Evolutionary conservation across 2,113 vertebrate genomes (phyloP).

Genomic region (Sinocyclocheilus rhinocerous): DNA sequence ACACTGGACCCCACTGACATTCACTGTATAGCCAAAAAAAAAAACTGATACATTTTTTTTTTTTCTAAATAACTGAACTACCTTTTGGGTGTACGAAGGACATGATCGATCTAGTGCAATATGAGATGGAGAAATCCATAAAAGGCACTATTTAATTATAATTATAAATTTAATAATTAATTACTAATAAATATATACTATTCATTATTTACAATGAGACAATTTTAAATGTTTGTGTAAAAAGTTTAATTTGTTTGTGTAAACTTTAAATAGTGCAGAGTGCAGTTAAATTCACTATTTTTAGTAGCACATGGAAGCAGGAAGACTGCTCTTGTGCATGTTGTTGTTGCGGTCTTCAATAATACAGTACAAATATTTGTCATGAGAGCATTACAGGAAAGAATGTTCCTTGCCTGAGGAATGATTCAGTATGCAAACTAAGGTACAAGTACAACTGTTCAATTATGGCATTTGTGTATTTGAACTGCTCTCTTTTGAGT

Average conservation of each 20-base stretch:
- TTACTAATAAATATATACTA: no score
- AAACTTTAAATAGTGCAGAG: neutral
- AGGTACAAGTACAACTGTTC: neutral
- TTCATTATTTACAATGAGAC: neutral
- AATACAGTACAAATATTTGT: neutral
- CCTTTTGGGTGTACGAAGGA: no score
- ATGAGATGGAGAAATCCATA: no score
- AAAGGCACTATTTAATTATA: neutral
- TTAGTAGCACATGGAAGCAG: neutral
- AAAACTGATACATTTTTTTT: no score
- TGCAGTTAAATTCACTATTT: no score
- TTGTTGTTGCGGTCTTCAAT: neutral
- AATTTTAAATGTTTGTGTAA: neutral
- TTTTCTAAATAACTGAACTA: no score
- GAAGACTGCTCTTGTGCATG: neutral
- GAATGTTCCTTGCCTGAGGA: neutral
- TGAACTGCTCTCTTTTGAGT: neutral
- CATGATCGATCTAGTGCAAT: no score
- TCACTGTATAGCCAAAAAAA: no score
- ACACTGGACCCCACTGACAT: no score
- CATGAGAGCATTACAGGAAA: neutral
- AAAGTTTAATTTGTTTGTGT: neutral
- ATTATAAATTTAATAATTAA: no score
- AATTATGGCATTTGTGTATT: conserved; percentile 23
- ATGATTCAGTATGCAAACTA: neutral